A percentile compares a stretch with the other conserved stretches of the same genome.
These are phyloP conservation scores for Chloroceryle amazona DNA, from an alignment of 2,797 vertebrate genomes.

Conservation along the genomic window DNA sequence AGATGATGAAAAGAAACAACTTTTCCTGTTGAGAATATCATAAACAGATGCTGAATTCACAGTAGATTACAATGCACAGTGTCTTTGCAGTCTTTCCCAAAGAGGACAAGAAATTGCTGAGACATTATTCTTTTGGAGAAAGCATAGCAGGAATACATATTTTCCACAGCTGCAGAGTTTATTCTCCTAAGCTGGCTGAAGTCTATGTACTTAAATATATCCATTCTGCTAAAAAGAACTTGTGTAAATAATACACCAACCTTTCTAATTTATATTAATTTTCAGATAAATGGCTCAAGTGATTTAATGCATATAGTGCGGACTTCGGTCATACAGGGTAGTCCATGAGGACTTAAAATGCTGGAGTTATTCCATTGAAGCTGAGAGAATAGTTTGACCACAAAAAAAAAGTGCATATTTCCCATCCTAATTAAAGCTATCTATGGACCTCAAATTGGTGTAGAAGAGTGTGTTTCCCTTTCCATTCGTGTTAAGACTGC, in stretches of 20 bases:
- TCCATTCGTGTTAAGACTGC: background rate
- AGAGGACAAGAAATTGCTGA: constrained; percentile 29
- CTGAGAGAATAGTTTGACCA: background rate
- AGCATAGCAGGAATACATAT: background rate
- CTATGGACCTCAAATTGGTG: background rate
- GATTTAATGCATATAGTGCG: background rate
- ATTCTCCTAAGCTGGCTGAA: background rate
- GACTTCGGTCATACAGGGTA: background rate
- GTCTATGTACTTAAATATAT: background rate
- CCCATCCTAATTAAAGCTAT: background rate
- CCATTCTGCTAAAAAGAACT: background rate
- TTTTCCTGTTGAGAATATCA: constrained; percentile 16
- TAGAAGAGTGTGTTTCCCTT: background rate
- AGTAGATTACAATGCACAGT: constrained; percentile 4
- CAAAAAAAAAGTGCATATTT: background rate
- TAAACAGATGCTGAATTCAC: constrained; percentile 54
- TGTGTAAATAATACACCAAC: background rate
- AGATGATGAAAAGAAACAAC: constrained; percentile 17
- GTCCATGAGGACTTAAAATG: background rate
- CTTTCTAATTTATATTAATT: background rate
- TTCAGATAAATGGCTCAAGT: background rate
- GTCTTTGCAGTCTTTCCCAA: background rate
- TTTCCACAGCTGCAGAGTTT: background rate
- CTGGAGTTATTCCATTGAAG: background rate
- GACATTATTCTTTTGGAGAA: background rate